Percentiles rank a stretch among this genome's conserved stretches.
Conservation (phyloP, 2,113 vertebrate genomes). For the Gadus chalcogrammus region DNA sequence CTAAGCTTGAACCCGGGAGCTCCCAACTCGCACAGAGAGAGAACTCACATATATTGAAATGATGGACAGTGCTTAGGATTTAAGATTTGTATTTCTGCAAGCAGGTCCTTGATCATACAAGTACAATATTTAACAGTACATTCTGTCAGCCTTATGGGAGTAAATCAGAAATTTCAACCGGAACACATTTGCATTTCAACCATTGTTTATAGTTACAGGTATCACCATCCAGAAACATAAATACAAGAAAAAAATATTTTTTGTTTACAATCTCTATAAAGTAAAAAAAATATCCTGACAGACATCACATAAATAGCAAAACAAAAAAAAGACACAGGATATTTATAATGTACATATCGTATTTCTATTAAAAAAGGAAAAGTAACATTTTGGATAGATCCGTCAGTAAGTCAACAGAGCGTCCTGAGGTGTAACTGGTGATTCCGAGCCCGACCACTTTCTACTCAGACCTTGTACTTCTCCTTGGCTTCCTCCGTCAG, state of each 20-base stretch:
- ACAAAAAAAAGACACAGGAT: slow-evolving; percentile 33
- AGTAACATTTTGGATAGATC: too few relatives aligned
- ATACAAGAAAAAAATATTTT: slow-evolving; percentile 18
- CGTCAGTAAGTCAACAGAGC: too few relatives aligned
- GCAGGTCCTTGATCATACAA: slow-evolving; percentile 35
- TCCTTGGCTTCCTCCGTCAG: slow-evolving; percentile 74
- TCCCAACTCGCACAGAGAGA: too few relatives aligned
- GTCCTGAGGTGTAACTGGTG: too few relatives aligned
- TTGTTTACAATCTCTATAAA: slow-evolving; percentile 11
- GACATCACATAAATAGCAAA: slow-evolving; percentile 23
- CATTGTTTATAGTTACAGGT: too few relatives aligned
- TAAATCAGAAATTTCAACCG: slow-evolving; percentile 19
- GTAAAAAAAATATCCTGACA: slow-evolving; percentile 30
- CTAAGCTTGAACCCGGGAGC: too few relatives aligned
- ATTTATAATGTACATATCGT: slow-evolving; percentile 18
- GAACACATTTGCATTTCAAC: neutral
- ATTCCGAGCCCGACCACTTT: slow-evolving; percentile 55
- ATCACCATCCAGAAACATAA: slow-evolving; percentile 4
- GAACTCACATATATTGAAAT: too few relatives aligned
- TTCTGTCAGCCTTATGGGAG: slow-evolving; percentile 40
- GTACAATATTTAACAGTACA: slow-evolving; percentile 34
- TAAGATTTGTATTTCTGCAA: slow-evolving; percentile 27
- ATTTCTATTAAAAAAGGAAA: too few relatives aligned
- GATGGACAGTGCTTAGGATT: slow-evolving; percentile 38
- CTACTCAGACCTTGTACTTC: slow-evolving; percentile 72